Percentiles rank a stretch among this genome's conserved stretches.
Conservation (phyloP, 2,797 vertebrate genomes). For the Gymnocypris eckloni region DNA sequence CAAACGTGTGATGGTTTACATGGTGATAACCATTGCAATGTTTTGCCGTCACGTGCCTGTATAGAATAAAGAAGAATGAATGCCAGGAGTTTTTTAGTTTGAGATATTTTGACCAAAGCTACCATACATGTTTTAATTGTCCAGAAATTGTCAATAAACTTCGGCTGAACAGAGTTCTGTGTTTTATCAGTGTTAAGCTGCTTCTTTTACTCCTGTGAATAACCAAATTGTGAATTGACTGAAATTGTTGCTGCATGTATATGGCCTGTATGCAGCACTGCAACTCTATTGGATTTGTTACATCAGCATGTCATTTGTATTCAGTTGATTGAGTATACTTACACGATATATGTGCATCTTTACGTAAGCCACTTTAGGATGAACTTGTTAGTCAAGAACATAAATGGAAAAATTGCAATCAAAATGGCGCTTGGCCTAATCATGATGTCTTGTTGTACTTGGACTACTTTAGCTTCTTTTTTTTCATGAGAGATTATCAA, state of each 20-base stretch:
- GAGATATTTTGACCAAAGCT: not conserved
- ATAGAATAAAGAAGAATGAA: not conserved
- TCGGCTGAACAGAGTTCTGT: not conserved
- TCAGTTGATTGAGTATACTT: slow-evolving; percentile 15
- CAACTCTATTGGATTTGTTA: not conserved
- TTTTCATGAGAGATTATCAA: slow-evolving; percentile 1
- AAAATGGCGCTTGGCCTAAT: not conserved
- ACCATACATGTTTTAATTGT: slow-evolving; percentile 19
- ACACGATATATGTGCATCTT: not conserved
- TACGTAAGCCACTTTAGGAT: not conserved
- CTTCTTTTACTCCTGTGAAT: slow-evolving; percentile 11
- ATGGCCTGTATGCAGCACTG: slow-evolving; percentile 15
- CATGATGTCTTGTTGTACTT: not conserved
- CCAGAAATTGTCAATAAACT: slow-evolving; percentile 11
- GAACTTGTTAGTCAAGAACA: not conserved
- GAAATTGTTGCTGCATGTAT: slow-evolving; percentile 16
- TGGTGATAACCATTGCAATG: not conserved
- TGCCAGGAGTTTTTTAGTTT: not conserved
- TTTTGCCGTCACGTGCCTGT: not conserved
- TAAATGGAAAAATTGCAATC: slow-evolving; percentile 1
- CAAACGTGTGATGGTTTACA: slow-evolving; percentile 9
- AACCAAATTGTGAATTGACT: slow-evolving; percentile 1
- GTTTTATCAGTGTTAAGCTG: not conserved
- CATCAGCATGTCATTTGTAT: slow-evolving; percentile 2
- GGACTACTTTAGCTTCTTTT: not conserved